phyloP scores from a whole-genome alignment of 2,888 invertebrate genomes.

The Saturnia pavonia region DNA sequence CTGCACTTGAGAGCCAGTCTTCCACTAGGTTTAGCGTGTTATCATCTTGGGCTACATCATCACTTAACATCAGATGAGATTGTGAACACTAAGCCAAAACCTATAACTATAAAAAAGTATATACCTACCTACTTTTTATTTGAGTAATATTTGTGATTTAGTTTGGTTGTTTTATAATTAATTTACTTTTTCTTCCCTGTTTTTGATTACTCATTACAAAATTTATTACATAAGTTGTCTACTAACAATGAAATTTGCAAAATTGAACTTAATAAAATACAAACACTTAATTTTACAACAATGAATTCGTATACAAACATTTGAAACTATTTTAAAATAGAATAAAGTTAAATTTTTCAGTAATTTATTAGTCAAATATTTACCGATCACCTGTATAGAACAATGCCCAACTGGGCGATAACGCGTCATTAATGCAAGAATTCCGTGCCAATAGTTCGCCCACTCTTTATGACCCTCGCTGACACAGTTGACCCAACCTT shows the following conservation, averaged over 20 bases:
- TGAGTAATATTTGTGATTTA: background rate
- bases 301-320: background rate
- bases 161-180: background rate
- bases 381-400: constrained; percentile 6
- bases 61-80: no score
- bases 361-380: constrained; percentile 14
- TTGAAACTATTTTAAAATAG: background rate
- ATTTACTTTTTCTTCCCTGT: background rate
- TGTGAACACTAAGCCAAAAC: no score
- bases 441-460: constrained; percentile 63
- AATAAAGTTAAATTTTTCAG: background rate
- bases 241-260: background rate
- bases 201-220: background rate
- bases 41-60: no score
- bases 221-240: no score
- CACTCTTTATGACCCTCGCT: constrained; percentile 44
- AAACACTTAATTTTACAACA: background rate
- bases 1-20: no score
- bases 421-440: constrained; percentile 67
- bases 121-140: background rate
- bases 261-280: background rate
- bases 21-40: no score
- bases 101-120: no score
- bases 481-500: constrained; percentile 48
- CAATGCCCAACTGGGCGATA: constrained; percentile 13